These are phyloP conservation scores for Planococcus citri DNA, from an alignment of 1,140 invertebrate species.

Conservation along the genomic window DNA sequence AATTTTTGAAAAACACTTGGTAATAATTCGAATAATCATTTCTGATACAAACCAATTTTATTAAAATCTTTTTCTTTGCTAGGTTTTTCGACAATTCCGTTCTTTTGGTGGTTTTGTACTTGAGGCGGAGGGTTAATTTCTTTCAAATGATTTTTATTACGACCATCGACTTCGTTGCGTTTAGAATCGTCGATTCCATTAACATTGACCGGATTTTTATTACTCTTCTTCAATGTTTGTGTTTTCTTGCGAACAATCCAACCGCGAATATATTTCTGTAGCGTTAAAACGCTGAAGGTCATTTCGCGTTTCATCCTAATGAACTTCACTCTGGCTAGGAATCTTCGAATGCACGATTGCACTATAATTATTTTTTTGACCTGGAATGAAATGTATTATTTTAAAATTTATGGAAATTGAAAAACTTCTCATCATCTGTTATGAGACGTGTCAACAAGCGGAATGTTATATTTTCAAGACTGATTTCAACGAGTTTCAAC, in stretches of 20 bases:
- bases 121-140: constrained; percentile 42
- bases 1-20: background rate
- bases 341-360: constrained; percentile 56
- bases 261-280: constrained; percentile 51
- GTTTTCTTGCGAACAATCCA: constrained; percentile 42
- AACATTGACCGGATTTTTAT: constrained; percentile 17
- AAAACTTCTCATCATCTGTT: background rate
- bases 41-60: background rate
- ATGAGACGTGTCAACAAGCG: background rate
- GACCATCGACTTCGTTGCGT: constrained; percentile 19
- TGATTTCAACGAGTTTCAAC: too few relatives aligned
- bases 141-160: constrained; percentile 31
- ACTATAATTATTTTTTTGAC: constrained; percentile 54
- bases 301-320: constrained; percentile 45
- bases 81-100: background rate
- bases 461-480: too few relatives aligned
- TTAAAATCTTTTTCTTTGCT: background rate
- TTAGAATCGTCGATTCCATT: background rate
- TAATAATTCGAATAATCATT: background rate
- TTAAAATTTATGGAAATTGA: constrained; percentile 17
- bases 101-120: constrained; percentile 51
- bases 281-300: constrained; percentile 48
- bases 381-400: constrained; percentile 33
- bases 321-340: constrained; percentile 45
- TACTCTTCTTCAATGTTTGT: constrained; percentile 20